Evolutionary conservation across 1,140 invertebrate species (phyloP).

Genomic region (Leptinotarsa lineolata): DNA sequence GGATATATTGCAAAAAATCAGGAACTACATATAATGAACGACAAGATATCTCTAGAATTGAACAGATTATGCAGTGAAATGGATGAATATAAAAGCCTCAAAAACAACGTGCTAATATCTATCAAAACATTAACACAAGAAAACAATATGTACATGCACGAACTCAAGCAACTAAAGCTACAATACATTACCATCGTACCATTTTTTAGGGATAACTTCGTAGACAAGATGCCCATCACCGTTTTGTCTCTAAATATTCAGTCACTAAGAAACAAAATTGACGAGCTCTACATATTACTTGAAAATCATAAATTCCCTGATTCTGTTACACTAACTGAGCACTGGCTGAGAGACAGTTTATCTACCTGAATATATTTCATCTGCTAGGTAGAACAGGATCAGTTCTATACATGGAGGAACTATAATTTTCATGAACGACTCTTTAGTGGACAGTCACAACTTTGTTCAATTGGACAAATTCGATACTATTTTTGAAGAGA

Average conservation of each 20-base stretch:
- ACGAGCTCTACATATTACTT: not conserved
- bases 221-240: too few species aligned
- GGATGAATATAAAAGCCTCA: too few species aligned
- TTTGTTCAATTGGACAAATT: not conserved
- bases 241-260: not conserved
- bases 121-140: too few species aligned
- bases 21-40: too few species aligned
- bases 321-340: slow-evolving; percentile 4
- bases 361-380: not conserved
- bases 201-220: too few species aligned
- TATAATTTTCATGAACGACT: slow-evolving; percentile 1
- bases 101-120: too few species aligned
- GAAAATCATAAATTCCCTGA: not conserved
- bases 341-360: slow-evolving; percentile 12
- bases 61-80: too few species aligned
- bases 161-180: too few species aligned
- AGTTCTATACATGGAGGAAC: slow-evolving; percentile 6
- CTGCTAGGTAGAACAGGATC: not conserved
- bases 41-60: too few species aligned
- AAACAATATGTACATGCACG: too few species aligned
- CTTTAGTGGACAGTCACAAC: not conserved
- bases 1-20: too few species aligned
- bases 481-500: not conserved
- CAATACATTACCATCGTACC: too few species aligned
- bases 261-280: slow-evolving; percentile 2